Evolutionary conservation across 2,113 vertebrate genomes (phyloP).

Genomic region (Mixornis gularis): DNA sequence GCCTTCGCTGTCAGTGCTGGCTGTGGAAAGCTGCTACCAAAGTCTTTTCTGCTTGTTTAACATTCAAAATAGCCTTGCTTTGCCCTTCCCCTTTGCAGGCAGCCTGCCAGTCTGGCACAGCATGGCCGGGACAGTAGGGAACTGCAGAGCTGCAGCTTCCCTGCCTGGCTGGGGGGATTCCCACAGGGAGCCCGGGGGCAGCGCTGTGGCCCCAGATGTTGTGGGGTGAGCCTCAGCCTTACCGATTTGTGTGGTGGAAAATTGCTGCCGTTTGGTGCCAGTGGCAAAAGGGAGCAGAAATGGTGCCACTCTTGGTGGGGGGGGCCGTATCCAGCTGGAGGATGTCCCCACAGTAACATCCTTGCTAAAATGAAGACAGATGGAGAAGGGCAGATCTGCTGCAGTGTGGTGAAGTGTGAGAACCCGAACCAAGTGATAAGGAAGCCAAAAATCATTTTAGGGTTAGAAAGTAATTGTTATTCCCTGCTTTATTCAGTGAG

Average conservation of each 20-base stretch:
- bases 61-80: background rate
- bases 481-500: background rate
- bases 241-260: accelerated
- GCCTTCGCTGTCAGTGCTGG: background rate
- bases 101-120: background rate
- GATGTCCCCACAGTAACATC: background rate
- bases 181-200: background rate
- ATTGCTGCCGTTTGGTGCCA: background rate
- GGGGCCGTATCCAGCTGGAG: background rate
- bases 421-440: accelerated
- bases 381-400: background rate
- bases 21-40: background rate
- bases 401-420: background rate
- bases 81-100: background rate
- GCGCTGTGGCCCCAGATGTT: accelerated
- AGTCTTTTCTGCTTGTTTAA: background rate
- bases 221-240: background rate
- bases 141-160: background rate
- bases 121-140: background rate
- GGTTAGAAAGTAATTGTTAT: background rate
- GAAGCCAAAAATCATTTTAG: background rate
- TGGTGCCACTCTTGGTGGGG: accelerated
- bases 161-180: background rate
- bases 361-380: background rate
- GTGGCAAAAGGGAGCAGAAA: background rate